phyloP scores from a whole-genome alignment of 2,113 vertebrate genomes.

The Paratilapia polleni region DNA sequence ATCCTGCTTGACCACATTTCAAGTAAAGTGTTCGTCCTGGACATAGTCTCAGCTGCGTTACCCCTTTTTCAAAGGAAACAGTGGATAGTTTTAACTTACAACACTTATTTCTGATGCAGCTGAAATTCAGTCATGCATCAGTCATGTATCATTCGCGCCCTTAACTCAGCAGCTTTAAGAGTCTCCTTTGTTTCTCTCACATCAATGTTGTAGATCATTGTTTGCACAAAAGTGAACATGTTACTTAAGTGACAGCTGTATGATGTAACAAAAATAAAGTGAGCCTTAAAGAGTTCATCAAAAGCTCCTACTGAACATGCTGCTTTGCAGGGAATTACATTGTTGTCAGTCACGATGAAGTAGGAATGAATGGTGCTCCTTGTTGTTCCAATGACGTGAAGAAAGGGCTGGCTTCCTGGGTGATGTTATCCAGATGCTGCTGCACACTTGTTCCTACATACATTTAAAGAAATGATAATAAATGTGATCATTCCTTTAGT shows the following conservation, averaged over 20 bases:
- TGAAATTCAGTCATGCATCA: not conserved
- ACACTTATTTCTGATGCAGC: too few species aligned
- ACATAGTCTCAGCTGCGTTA: too few species aligned
- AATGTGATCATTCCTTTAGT: too few species aligned
- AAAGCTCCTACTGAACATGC: conserved; percentile 12
- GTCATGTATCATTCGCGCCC: not conserved
- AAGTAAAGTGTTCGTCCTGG: too few species aligned
- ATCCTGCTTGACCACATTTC: too few species aligned
- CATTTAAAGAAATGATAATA: too few species aligned
- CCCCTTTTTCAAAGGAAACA: too few species aligned
- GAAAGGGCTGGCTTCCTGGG: conserved; percentile 2
- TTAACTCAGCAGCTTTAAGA: too few species aligned
- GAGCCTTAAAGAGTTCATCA: conserved; percentile 11
- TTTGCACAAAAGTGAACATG: conserved; percentile 24
- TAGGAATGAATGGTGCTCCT: not conserved
- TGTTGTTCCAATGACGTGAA: not conserved
- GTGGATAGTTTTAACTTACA: too few species aligned
- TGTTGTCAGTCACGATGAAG: conserved; percentile 8
- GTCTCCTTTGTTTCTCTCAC: conserved; percentile 3
- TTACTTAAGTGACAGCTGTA: not conserved
- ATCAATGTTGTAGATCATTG: conserved; percentile 18
- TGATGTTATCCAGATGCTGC: not conserved
- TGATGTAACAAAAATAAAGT: not conserved
- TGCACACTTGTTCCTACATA: conserved; percentile 21
- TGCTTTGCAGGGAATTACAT: too few species aligned